Base-by-base conservation (phyloP, 2,888 invertebrate genomes). In the Oxycera nigricornis region DNA sequence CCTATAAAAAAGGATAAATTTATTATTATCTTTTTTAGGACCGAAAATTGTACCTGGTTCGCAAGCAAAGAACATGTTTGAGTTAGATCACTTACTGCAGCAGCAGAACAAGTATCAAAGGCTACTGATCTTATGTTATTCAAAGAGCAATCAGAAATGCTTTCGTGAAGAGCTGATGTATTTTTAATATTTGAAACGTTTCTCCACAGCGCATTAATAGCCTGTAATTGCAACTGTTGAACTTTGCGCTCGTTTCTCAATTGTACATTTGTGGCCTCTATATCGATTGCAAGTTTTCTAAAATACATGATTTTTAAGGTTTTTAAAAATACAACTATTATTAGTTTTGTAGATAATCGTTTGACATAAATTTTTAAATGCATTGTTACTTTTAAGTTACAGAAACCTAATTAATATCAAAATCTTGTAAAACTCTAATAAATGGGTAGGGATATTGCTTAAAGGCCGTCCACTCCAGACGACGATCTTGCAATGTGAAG, bases 141-240 rank as follows among this genome's bases (percentile, higher is more conserved):
- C 52, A 35, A 31, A 9, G 35, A 6, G 28, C 50, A 30, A 26
- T 52, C 50, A 17, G 65, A 9, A 39, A 50, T 52, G 39, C 83
- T 81, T 68, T 83, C 84, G 35, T 86, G 86, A 0, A 85, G 85
- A 0, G 80, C 77, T 1, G 86, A 86, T 0, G 82, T 77, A 14
- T 79, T 77, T 75, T 85, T 91, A 79, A 93, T 85, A 0, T 90
- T 89, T 17, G 92, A 91, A 1, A 94, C 92, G 83, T 94, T 94
- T 84, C 94, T 94, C 95, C 95, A 95, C 2, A 95, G 86, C 0
- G 94, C 94, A 81, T 93, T 93, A 79, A 95, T 95, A 2, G 95
- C 95, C 84, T 95, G 95, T 90, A 94, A 94, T 86, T 95, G 95
- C 65, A 95, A 85, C 81, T 94, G 91, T 79, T 95, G 94, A 74